phyloP scores from a whole-genome alignment of 2,797 vertebrate genomes.

The Lindbergichthys nudifrons region DNA sequence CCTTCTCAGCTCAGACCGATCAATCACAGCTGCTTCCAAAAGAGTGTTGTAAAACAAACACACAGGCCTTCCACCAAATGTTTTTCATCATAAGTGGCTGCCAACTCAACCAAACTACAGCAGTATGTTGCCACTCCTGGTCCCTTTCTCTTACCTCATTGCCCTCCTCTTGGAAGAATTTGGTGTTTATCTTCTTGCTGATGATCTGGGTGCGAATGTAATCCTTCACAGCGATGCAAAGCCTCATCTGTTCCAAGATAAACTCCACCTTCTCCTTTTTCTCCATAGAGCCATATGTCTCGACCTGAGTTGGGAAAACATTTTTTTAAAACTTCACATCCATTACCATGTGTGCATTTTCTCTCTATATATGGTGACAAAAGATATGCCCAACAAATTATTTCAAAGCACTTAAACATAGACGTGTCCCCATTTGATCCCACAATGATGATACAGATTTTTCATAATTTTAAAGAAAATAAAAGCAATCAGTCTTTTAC shows the following conservation, averaged over 20 bases:
- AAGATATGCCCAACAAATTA: not conserved
- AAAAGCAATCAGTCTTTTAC: constrained; percentile 66
- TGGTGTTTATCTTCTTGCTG: constrained; percentile 99
- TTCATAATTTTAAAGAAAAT: not conserved
- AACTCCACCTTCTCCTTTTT: constrained; percentile 99
- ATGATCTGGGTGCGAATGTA: constrained; percentile 99
- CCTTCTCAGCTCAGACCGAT: not conserved
- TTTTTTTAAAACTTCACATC: not conserved
- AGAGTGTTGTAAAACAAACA: not conserved
- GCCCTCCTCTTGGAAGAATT: constrained; percentile 97
- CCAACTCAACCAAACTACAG: not conserved
- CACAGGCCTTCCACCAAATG: not conserved
- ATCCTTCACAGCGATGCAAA: constrained; percentile 98
- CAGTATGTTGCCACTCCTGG: not conserved
- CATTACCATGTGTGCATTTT: not conserved
- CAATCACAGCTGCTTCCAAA: not conserved
- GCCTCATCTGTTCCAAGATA: constrained; percentile 98
- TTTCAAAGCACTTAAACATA: not conserved
- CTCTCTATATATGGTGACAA: not conserved
- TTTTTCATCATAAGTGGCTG: not conserved
- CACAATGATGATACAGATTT: not conserved
- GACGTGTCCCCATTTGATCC: not conserved
- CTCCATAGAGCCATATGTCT: constrained; percentile 99
- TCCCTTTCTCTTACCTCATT: constrained; percentile 86
- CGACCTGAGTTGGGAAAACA: constrained; percentile 85